Evolutionary conservation across 2,888 invertebrate genomes (phyloP), one percentile per base, ranked within the genome.

Genomic region (Ommatoiulus sabulosus): DNA sequence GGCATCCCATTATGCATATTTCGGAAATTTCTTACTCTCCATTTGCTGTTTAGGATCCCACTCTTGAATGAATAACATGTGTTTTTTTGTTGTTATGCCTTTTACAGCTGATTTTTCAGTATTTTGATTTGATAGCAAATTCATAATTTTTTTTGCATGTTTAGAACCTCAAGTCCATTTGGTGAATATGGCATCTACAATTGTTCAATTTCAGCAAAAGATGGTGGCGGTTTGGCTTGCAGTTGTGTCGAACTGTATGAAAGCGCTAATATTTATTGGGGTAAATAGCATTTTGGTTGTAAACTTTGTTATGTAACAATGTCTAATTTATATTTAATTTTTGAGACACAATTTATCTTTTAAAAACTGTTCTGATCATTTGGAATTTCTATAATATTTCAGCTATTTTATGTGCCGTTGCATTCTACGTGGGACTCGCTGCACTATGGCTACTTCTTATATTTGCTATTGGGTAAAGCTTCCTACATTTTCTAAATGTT

Each of bases 351-450:
- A 12, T 80, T 35, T 80, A 0, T 80, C 80, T 8, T 80, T 80
- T 80, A 12, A 10, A 3, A 7, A 80, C 20, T 15, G 0, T 12
- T 52, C 20, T 44, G 48, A 44, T 87, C 10, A 5, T 24, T 80
- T 80, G 7, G 8, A 20, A 24, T 10, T 35, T 35, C 35, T 35
- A 35, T 35, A 35, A 35, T 63, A 10, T 87, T 44, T 6, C 80
- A 87, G 87, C 87, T 6, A 72, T 87, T n/a, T 80, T 87, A 44
- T 87, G 87, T 80, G 63, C 72, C 43, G 24, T n/a, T 43, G 87
- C 80, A 43, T 63, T 89, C 72, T 89, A 89, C 87, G 24, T 89
- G 12, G 87, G 88, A 57, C 88, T 90, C 86, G 90, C 89, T 24
- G 7, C 89, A 44, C 48, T 89, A 24, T 89, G 89, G 89, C 12